Evolutionary conservation across 2,888 invertebrate species (phyloP), one percentile per base, ranked within the genome.

Genomic region (Junonia oenone): DNA sequence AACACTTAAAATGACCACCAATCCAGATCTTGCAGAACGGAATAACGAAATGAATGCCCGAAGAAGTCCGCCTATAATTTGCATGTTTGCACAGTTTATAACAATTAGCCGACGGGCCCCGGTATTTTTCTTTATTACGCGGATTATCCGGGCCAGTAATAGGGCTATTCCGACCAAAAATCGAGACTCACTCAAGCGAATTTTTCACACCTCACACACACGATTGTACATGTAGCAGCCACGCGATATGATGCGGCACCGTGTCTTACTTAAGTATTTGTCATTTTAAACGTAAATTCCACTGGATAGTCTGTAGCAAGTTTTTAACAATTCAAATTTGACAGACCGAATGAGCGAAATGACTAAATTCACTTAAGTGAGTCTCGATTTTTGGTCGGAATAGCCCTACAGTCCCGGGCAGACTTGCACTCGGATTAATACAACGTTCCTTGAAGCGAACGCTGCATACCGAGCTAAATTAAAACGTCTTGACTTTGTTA

Each of bases 111-210:
- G 71, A 59, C 73, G 76, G 75, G 75, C 71, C 77, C 76, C 82
- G 78, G 75, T 80, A 85, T 86, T 85, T 86, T 88, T 87, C 87
- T 87, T 86, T 84, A 87, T 88, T 86, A 85, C 76, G 75, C 74
- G 80, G 83, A 83, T 85, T 86, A 83, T 73, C 72, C 71, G 73
- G 68, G 58, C 66, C 66, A 62, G 61, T 65, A 47, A 49, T 56
- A 63, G 68, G 63, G 63, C 63, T n/a, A n/a, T n/a, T n/a, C n/a
- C n/a, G n/a, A n/a, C n/a, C n/a, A n/a, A n/a, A n/a, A n/a, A n/a
- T n/a, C n/a, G n/a, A n/a, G n/a, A n/a, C n/a, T n/a, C n/a, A n/a
- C n/a, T n/a, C n/a, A n/a, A n/a, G n/a, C n/a, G n/a, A n/a, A n/a
- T n/a, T n/a, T n/a, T n/a, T n/a, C n/a, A n/a, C n/a, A n/a, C n/a